phyloP scores from a whole-genome alignment of 2,113 vertebrate genomes.

The Peromyscus californicus region DNA sequence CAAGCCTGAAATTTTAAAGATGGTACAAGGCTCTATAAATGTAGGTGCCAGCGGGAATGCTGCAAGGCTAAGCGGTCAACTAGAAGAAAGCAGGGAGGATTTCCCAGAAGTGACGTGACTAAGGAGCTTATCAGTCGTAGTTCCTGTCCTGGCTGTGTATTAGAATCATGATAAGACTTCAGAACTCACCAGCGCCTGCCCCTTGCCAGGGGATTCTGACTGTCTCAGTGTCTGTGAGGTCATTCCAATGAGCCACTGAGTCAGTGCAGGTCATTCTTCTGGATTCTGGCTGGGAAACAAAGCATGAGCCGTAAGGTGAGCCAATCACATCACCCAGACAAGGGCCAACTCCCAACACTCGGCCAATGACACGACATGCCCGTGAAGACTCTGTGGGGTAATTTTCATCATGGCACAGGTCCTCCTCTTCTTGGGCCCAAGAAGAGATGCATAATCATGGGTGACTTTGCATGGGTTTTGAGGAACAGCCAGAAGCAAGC shows the following conservation, averaged over 20 bases:
- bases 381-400: background rate
- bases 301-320: background rate
- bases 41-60: background rate
- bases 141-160: background rate
- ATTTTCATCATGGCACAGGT: background rate
- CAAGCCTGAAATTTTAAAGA: background rate
- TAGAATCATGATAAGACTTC: background rate
- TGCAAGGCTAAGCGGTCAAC: rapidly evolving
- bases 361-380: background rate
- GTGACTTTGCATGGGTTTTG: background rate
- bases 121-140: no score
- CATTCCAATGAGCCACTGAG: background rate
- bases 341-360: background rate
- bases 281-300: background rate
- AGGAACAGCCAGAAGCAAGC: background rate
- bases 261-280: no score
- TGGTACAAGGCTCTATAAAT: background rate
- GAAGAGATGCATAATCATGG: background rate
- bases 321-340: background rate
- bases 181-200: rapidly evolving
- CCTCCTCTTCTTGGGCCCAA: background rate
- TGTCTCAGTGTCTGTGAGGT: no score
- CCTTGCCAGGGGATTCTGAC: background rate
- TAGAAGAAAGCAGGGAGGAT: background rate
- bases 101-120: background rate